A percentile compares a stretch with the other conserved stretches of the same genome.
These are phyloP conservation scores for Chiridota heheva DNA, from an alignment of 35 echinoderm and acorn worm genomes.

Conservation along the genomic window DNA sequence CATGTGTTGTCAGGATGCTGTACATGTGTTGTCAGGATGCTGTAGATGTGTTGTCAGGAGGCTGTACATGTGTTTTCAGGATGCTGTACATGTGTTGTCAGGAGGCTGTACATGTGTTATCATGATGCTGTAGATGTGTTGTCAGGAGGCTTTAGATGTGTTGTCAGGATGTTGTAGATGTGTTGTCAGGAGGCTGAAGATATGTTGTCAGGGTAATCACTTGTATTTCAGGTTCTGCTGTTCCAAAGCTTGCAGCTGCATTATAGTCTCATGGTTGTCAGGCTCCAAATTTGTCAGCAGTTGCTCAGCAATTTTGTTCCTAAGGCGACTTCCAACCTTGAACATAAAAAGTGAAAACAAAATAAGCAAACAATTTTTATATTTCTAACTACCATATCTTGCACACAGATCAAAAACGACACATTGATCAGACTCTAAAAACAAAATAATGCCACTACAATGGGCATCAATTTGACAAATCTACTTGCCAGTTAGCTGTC, in stretches of 20 bases:
- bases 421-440: background rate
- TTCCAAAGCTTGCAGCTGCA: slow-evolving; percentile 86
- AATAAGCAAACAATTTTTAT: background rate
- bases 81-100: too few relatives aligned
- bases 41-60: too few relatives aligned
- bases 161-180: too few relatives aligned
- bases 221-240: slow-evolving; percentile 27
- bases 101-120: too few relatives aligned
- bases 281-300: slow-evolving; percentile 78
- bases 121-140: too few relatives aligned
- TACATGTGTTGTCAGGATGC: too few relatives aligned
- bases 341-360: slow-evolving; percentile 1
- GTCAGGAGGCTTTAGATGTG: too few relatives aligned
- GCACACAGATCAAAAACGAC: background rate
- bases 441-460: background rate
- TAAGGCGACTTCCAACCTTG: slow-evolving; percentile 75
- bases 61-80: too few relatives aligned
- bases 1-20: too few relatives aligned
- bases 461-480: background rate
- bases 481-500: background rate
- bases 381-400: background rate
- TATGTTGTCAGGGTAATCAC: too few relatives aligned
- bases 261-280: slow-evolving; percentile 84
- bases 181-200: too few relatives aligned
- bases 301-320: slow-evolving; percentile 88